phyloP scores from a whole-genome alignment of 1,140 invertebrate species.

The Drosophila arizonae region DNA sequence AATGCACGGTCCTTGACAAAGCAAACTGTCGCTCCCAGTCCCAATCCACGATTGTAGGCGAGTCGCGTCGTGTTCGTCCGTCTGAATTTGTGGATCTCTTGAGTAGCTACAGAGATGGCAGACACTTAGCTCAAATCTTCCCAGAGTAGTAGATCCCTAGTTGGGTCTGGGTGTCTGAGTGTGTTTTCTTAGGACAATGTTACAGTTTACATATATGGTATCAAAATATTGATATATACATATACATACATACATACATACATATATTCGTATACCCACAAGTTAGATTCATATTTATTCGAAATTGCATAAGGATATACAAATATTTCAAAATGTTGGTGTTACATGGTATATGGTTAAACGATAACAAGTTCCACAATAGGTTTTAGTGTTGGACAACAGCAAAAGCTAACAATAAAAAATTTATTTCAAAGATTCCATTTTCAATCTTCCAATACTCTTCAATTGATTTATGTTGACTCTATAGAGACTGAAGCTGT shows the following conservation, averaged over 20 bases:
- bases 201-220: conserved; percentile 5
- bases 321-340: conserved; percentile 1
- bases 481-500: conserved; percentile 11
- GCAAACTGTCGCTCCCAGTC: neutral
- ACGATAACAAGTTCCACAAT: conserved; percentile 7
- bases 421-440: neutral
- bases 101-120: no score
- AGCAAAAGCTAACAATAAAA: neutral
- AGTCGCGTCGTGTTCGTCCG: no score
- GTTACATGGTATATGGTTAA: neutral
- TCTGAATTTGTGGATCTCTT: no score
- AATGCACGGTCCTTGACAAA: conserved; percentile 21
- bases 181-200: conserved; percentile 1
- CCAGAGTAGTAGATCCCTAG: no score
- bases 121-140: no score
- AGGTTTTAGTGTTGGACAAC: neutral
- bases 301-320: neutral
- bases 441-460: neutral
- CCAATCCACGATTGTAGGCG: no score
- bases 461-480: neutral
- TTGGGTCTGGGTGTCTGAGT: neutral
- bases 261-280: conserved; percentile 20
- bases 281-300: conserved; percentile 29
- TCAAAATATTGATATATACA: conserved; percentile 8
- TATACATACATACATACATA: conserved; percentile 4